A percentile compares a stretch with the other conserved stretches of the same genome.
These are phyloP conservation scores for Drosophila sulfurigaster DNA, from an alignment of 1,140 invertebrate species.

Conservation along the genomic window DNA sequence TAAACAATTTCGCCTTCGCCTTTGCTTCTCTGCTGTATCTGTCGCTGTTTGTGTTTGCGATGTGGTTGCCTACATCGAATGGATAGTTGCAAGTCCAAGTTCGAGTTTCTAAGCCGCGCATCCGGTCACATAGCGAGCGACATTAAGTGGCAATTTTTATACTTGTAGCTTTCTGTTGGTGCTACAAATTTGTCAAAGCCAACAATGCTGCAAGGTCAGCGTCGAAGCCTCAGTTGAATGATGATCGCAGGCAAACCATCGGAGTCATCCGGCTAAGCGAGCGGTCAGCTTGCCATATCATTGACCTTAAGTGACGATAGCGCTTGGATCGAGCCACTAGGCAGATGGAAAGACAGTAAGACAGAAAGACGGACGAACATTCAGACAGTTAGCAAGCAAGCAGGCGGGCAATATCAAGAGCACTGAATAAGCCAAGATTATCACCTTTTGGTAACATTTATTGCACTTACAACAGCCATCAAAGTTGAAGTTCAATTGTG, in stretches of 20 bases:
- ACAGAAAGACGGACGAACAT: neutral
- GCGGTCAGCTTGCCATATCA: constrained; percentile 74
- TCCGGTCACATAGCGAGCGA: constrained; percentile 68
- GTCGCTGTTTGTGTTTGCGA: neutral
- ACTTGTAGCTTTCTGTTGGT: constrained; percentile 24
- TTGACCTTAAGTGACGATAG: constrained; percentile 77
- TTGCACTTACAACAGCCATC: constrained; percentile 66
- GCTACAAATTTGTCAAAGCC: constrained; percentile 79
- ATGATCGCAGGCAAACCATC: constrained; percentile 59
- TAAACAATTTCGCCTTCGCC: constrained; percentile 55
- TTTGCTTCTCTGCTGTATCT: neutral
- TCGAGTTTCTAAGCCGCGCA: constrained; percentile 44
- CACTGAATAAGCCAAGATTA: constrained; percentile 80
- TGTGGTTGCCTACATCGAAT: neutral
- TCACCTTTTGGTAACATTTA: constrained; percentile 76
- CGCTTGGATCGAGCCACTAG: constrained; percentile 2
- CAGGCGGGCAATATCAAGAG: constrained; percentile 55
- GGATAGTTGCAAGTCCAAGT: constrained; percentile 32
- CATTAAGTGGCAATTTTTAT: constrained; percentile 67
- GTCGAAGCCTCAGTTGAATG: constrained; percentile 31
- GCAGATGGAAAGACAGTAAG: neutral
- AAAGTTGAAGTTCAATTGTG: constrained; percentile 73
- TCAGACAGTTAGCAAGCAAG: too few species aligned
- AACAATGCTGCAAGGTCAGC: constrained; percentile 73
- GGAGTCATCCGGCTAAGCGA: constrained; percentile 28